Evolutionary conservation across 2,113 vertebrate species (phyloP).

Genomic region (Monopterus albus): DNA sequence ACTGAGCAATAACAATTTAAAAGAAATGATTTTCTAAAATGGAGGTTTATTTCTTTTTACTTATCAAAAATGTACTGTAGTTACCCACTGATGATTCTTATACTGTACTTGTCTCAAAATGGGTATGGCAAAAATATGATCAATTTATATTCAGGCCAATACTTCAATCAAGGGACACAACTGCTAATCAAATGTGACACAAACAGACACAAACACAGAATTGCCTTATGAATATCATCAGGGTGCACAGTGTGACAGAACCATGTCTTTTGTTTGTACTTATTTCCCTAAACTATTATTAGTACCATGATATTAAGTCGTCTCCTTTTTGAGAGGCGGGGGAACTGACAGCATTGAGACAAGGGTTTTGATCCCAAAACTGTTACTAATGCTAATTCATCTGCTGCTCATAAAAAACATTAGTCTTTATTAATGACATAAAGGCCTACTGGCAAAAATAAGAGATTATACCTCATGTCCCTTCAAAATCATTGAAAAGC

Average conservation of each 20-base stretch:
- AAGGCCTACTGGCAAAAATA: constrained; percentile 55
- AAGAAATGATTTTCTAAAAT: too few relatives aligned
- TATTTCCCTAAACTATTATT: constrained; percentile 61
- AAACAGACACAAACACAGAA: constrained; percentile 34
- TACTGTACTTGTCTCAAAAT: background rate
- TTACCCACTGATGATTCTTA: background rate
- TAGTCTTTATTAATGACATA: constrained; percentile 76
- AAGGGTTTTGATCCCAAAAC: constrained; percentile 77
- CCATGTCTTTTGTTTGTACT: constrained; percentile 21
- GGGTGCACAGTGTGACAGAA: constrained; percentile 36
- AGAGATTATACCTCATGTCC: constrained; percentile 50
- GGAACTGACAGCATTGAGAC: constrained; percentile 73
- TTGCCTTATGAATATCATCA: constrained; percentile 30
- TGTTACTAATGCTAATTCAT: constrained; percentile 76
- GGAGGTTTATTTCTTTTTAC: too few relatives aligned
- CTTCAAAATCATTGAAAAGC: constrained; percentile 39
- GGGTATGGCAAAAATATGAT: background rate
- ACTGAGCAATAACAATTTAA: background rate
- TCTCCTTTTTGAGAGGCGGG: constrained; percentile 55
- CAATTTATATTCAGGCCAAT: background rate
- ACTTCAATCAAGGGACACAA: constrained; percentile 22
- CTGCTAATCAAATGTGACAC: constrained; percentile 45
- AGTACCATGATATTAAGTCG: constrained; percentile 70
- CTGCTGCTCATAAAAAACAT: constrained; percentile 63
- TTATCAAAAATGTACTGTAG: background rate